A percentile compares a stretch with the other conserved stretches of the same genome.
Conservation (phyloP, 2,888 invertebrate species). For the Aleiodes leptofemur region DNA sequence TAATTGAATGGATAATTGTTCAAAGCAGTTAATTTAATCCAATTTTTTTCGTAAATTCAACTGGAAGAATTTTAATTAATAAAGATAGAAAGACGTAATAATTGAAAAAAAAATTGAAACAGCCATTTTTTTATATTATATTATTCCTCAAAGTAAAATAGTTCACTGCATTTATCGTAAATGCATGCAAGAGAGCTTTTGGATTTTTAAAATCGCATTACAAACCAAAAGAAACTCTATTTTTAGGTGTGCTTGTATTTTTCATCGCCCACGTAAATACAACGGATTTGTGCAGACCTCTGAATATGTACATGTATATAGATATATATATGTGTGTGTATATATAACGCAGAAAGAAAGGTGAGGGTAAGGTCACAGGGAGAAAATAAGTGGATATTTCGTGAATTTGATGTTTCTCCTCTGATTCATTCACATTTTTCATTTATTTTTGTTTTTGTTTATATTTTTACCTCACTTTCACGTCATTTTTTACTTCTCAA, state of each 20-base stretch:
- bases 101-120: neutral
- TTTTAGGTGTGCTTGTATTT: conserved; percentile 44
- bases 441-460: neutral
- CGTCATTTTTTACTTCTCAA: neutral
- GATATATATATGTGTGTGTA: neutral
- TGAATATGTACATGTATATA: too few relatives aligned
- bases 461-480: neutral
- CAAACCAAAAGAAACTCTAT: conserved; percentile 27
- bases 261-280: conserved; percentile 47
- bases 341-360: conserved; percentile 44
- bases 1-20: too few relatives aligned
- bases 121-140: neutral
- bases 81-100: too few relatives aligned
- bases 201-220: conserved; percentile 11
- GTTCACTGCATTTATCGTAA: conserved; percentile 4
- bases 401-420: conserved; percentile 18
- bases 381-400: conserved; percentile 37
- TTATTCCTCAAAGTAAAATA: neutral
- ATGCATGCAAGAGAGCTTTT: neutral
- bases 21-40: too few relatives aligned
- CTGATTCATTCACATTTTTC: conserved; percentile 16
- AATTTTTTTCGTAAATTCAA: too few relatives aligned
- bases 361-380: conserved; percentile 54
- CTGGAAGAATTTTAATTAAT: too few relatives aligned
- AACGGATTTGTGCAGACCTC: conserved; percentile 24